These are phyloP conservation scores for Passer montanus DNA, from an alignment of 2,113 vertebrate species.

Conservation along the genomic window DNA sequence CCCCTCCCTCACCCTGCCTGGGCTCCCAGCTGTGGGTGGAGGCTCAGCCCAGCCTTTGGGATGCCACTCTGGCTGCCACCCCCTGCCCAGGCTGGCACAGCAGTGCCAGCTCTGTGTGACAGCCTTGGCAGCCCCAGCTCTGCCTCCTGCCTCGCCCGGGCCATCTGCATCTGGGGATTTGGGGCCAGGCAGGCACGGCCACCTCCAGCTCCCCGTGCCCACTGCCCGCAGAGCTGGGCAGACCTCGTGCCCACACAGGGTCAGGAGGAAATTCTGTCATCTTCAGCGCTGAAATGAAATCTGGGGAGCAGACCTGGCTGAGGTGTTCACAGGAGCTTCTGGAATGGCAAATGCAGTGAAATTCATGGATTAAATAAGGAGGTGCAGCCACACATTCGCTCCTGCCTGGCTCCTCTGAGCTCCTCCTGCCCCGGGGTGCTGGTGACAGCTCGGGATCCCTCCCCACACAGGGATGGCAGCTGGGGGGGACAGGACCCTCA, in stretches of 20 bases:
- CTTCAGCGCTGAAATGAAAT: neutral
- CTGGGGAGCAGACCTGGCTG: neutral
- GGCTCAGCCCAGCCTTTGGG: neutral
- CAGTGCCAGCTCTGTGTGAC: neutral
- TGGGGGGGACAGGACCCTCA: neutral
- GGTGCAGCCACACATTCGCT: fast-evolving
- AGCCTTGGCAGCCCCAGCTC: neutral
- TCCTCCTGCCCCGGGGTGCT: neutral
- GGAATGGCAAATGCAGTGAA: neutral
- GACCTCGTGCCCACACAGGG: fast-evolving
- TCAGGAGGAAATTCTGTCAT: neutral
- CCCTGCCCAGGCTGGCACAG: neutral
- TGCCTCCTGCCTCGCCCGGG: neutral
- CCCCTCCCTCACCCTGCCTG: neutral
- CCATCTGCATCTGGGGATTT: neutral
- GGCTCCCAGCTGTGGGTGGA: neutral
- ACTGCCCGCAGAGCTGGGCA: fast-evolving
- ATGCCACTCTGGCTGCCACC: fast-evolving
- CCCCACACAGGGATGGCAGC: neutral
- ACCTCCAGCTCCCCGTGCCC: fast-evolving
- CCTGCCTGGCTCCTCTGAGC: neutral
- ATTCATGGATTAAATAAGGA: neutral
- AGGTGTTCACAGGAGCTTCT: neutral
- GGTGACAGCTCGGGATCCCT: neutral
- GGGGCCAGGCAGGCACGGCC: neutral